These are phyloP conservation scores for Synergus umbraculus DNA, from an alignment of 2,888 invertebrate species.

Conservation along the genomic window DNA sequence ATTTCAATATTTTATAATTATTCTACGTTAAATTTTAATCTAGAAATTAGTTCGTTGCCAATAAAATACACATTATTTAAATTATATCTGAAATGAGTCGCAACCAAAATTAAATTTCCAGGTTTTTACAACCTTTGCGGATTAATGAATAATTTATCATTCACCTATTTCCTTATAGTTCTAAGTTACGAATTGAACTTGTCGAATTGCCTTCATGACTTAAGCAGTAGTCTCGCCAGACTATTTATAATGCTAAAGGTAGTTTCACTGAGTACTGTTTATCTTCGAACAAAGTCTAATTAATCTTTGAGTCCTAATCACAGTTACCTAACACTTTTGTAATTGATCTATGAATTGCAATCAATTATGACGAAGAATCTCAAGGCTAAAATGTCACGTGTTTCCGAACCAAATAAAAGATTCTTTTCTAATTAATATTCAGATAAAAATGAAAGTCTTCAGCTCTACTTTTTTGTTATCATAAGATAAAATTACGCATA, in stretches of 20 bases:
- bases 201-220: neutral
- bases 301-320: neutral
- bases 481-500: neutral
- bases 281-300: slow-evolving; percentile 1
- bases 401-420: neutral
- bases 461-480: neutral
- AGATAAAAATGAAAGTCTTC: neutral
- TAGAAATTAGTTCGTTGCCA: no score
- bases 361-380: neutral
- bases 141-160: neutral
- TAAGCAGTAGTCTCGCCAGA: neutral
- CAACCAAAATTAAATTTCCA: neutral
- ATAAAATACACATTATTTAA: no score
- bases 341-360: neutral
- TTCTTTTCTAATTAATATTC: neutral
- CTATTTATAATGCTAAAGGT: slow-evolving; percentile 16
- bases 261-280: neutral
- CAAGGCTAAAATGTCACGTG: neutral
- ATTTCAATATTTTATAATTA: no score
- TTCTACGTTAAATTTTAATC: no score
- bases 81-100: no score
- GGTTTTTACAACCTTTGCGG: neutral
- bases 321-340: neutral
- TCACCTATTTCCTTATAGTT: neutral
- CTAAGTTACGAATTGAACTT: slow-evolving; percentile 5